These are phyloP conservation scores for Sebastes fasciatus DNA, from an alignment of 2,113 vertebrate species.

Conservation along the genomic window DNA sequence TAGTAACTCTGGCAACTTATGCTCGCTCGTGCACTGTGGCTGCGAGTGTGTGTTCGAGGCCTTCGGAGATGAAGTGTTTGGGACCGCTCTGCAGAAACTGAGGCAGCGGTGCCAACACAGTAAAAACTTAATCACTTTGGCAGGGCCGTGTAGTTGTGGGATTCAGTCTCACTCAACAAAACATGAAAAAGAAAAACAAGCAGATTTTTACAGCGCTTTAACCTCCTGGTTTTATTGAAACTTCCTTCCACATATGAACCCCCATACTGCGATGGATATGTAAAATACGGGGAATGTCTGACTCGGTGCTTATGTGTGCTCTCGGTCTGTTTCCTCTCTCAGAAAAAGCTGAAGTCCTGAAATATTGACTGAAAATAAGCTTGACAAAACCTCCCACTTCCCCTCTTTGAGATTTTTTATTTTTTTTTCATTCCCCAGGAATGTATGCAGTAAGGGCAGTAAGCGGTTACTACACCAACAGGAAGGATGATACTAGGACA, in stretches of 20 bases:
- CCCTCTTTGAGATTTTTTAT: slow-evolving; percentile 64
- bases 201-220: slow-evolving; percentile 55
- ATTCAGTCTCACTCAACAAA: slow-evolving; percentile 74
- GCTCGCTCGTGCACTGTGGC: slow-evolving; percentile 64
- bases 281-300: slow-evolving; percentile 61
- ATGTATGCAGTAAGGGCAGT: slow-evolving; percentile 72
- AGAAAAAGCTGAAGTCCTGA: slow-evolving; percentile 60
- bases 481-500: slow-evolving; percentile 80
- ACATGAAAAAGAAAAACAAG: slow-evolving; percentile 75
- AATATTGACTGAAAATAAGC: slow-evolving; percentile 73
- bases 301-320: slow-evolving; percentile 39
- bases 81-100: slow-evolving; percentile 68
- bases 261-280: slow-evolving; percentile 56
- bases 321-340: slow-evolving; percentile 56
- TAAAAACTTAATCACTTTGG: slow-evolving; percentile 79
- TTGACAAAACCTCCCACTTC: slow-evolving; percentile 74
- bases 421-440: slow-evolving; percentile 68
- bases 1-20: slow-evolving; percentile 79
- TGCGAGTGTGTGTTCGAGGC: slow-evolving; percentile 61
- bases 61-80: slow-evolving; percentile 76
- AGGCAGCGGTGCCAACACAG: slow-evolving; percentile 67
- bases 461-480: slow-evolving; percentile 77
- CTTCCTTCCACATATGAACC: slow-evolving; percentile 51
- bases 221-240: slow-evolving; percentile 54
- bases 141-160: slow-evolving; percentile 70